Evolutionary conservation across 2,113 vertebrate genomes (phyloP), one percentile per base, ranked within the genome.

Genomic region (Oryzias curvinotus): DNA sequence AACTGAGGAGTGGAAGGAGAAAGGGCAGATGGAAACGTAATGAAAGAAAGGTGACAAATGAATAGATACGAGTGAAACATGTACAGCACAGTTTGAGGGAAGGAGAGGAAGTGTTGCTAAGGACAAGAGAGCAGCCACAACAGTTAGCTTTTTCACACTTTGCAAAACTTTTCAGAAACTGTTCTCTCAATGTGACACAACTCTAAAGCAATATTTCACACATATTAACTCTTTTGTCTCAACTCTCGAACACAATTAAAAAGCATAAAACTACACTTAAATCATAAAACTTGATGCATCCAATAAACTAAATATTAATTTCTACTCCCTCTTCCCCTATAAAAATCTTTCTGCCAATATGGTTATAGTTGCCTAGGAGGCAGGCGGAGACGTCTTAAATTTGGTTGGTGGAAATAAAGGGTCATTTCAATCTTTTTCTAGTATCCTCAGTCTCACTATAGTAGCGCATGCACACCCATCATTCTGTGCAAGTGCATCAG

Each of bases 291-390:
- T 49, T 75, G 72, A 73, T 1, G 0, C 7, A 17, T 46, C 58
- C 44, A 73, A 67, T 85, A 85, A 84, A 84, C 16, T 12, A 17
- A n/a, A 73, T 18, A 36, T 52, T 61, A 51, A 52, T 26, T 53
- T 75, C 42, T 42, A 56, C 64, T 64, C 78, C 68, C 68, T 60
- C 8, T 4, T 14, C 19, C 16, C 5, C 58, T 46, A 5, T 80
- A 78, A 79, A 82, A 75, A 10, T 51, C 44, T 55, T 23, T 65
- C 71, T 60, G 46, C 69, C 59, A 41, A 65, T 75, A 62, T 47
- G 62, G 59, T 69, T 78, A 68, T 56, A 68, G 76, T 62, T 71
- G 84, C 73, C 78, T 70, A 23, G 52, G 51, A 83, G 73, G 75
- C 62, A 64, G 50, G 18, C 23, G 17, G n/a, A 55, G 65, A 68